Percentiles rank a stretch among this genome's conserved stretches.
Evolutionary conservation across 2,888 invertebrate genomes (phyloP).

Genomic region (Yponomeuta plumbellus): DNA sequence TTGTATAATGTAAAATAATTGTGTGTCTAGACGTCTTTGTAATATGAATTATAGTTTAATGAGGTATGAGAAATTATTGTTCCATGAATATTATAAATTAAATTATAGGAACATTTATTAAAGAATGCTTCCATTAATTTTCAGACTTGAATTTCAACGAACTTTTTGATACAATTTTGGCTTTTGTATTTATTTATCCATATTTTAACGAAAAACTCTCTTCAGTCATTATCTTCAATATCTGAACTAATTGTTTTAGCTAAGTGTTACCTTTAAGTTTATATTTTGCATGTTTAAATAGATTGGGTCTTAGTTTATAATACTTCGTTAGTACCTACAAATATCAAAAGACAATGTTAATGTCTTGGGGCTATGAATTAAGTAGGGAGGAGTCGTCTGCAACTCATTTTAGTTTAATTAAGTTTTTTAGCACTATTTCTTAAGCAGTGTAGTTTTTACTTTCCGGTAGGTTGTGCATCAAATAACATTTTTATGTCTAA

Average conservation of each 20-base stretch:
- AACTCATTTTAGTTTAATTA: constrained; percentile 18
- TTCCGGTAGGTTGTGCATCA: constrained; percentile 52
- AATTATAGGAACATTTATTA: background rate
- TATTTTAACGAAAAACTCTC: background rate
- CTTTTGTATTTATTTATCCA: constrained; percentile 28
- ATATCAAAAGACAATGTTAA: constrained; percentile 17
- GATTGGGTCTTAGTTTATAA: too few relatives aligned
- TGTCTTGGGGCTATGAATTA: constrained; percentile 31
- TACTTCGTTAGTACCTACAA: constrained; percentile 6
- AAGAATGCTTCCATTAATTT: background rate
- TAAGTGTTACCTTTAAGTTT: too few relatives aligned
- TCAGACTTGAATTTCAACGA: constrained; percentile 1
- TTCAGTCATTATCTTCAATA: background rate
- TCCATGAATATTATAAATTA: background rate
- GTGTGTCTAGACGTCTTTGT: background rate
- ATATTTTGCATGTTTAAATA: too few relatives aligned
- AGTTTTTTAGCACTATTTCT: constrained; percentile 15
- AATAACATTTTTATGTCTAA: constrained; percentile 26
- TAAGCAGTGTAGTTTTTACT: constrained; percentile 10
- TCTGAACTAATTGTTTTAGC: too few relatives aligned
- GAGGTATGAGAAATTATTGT: background rate
- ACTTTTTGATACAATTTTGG: background rate
- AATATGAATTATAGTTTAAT: constrained; percentile 2
- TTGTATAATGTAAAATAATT: background rate
- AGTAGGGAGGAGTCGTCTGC: constrained; percentile 24